Evolutionary conservation across 2,113 vertebrate genomes (phyloP), one percentile per base, ranked within the genome.

Genomic region (Baryphthengus martii): DNA sequence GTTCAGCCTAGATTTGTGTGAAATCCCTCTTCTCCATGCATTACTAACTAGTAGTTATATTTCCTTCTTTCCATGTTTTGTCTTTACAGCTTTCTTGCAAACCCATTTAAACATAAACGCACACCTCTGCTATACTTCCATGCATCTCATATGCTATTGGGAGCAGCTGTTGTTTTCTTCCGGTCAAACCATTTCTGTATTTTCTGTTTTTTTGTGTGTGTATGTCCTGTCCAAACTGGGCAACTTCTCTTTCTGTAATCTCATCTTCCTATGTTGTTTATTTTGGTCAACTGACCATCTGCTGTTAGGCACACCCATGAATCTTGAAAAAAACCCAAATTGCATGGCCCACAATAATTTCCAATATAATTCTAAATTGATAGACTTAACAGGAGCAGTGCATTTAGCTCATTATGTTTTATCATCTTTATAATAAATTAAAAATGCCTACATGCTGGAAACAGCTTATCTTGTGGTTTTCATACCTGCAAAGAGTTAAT

Each of bases 141-240:
- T 35, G 13, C 4, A n/a, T 84, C 81, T 89, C 9, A 33, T 50
- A 31, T 35, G 11, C 7, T 86, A 25, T 8, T 49, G n/a, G 24
- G 19, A 86, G 14, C 10, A 58, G 18, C 49, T 73, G 10, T 11
- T 3, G 4, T 70, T 94, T 92, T 53, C 19, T 83, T 84, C 20
- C 0, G 0, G 8, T 53, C 6, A 49, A 37, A 49, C 3, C 3
- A 24, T 35, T 65, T 70, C 59, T 2, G 1, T 44, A 9, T 62
- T 87, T 78, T 79, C 53, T 25, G 26, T 55, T 33, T 66, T 21
- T 58, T 29, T 49, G 10, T 53, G 24, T 53, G 24, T 13, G 3
- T 33, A 10, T 58, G 18, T 77, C 35, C 35, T 53, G 42, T 53
- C 40, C 52, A 67, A 95, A 72, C 56, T 55, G 33, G 3, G 5